Conservation (phyloP, 2,888 invertebrate species). For the Phytoseiulus persimilis region DNA sequence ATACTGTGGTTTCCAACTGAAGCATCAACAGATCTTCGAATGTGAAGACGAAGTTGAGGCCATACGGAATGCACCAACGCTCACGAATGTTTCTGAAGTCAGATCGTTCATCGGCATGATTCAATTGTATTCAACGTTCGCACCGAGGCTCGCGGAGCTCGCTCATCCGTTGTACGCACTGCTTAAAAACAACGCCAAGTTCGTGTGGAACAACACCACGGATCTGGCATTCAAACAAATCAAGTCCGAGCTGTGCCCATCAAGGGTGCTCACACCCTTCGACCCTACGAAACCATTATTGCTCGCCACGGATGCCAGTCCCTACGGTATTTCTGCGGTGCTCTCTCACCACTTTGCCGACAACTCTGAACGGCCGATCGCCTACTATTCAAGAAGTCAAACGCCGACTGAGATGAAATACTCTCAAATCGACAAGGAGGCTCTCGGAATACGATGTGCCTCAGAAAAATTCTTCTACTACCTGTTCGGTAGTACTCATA, state of each 20-base stretch:
- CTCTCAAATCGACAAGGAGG: conserved; percentile 11
- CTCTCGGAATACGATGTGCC: background rate
- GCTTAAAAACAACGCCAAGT: background rate
- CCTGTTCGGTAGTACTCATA: background rate
- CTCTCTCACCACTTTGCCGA: background rate
- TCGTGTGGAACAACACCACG: background rate
- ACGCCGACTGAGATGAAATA: background rate
- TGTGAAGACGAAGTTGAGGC: background rate
- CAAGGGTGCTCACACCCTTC: background rate
- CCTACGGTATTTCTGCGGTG: background rate
- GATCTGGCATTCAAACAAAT: background rate
- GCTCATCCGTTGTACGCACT: conserved; percentile 20
- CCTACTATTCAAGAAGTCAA: background rate
- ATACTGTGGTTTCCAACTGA: background rate
- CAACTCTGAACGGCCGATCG: background rate
- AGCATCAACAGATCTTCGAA: background rate
- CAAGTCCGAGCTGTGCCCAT: background rate
- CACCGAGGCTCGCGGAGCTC: conserved; percentile 17
- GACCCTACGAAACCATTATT: conserved; percentile 9
- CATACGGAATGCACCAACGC: conserved; percentile 21
- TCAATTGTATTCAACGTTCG: conserved; percentile 14
- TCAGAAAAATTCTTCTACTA: background rate
- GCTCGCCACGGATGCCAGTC: conserved; percentile 12
- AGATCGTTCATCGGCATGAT: conserved; percentile 36
- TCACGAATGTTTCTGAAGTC: conserved; percentile 27